Evolutionary conservation across 2,888 invertebrate genomes (phyloP), one percentile per base, ranked within the genome.

Genomic region (Melanargia galathea): DNA sequence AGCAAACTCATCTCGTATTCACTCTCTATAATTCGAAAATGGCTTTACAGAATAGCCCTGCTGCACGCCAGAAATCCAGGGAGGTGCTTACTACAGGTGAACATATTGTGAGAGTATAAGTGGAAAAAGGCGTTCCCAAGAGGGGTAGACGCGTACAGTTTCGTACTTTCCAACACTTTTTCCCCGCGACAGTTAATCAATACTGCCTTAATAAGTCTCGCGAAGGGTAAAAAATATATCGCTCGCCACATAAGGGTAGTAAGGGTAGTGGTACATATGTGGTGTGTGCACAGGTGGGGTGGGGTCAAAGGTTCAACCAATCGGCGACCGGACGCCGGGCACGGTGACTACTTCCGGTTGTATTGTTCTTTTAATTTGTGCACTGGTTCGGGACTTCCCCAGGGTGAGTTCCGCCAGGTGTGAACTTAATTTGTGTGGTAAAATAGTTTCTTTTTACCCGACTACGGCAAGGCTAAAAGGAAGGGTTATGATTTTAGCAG

Each of bases 251-350:
- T 56, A 59, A 56, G 67, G 68, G 58, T 57, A 54, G 49, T 56
- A 59, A 56, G 67, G 68, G 58, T 57, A 54, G 49, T 26, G 4
- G 24, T 67, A 70, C 68, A 66, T 70, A 60, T 40, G 16, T 2
- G 61, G 64, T 49, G 68, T 64, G 70, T 69, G 71, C 75, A 74
- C 79, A 78, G 79, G 77, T 81, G 83, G 87, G 79, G 87, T 77
- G 82, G 87, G 89, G 84, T 90, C 88, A 90, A 83, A 89, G 90
- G 90, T 89, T 70, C 75, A 77, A 73, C 89, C 90, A 90, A 89
- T 89, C 74, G 81, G 58, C 65, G 64, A 75, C 80, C 85, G 88
- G 87, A 87, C 84, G 76, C 73, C 73, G 71, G 75, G 80, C 75
- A 79, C 83, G 83, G 81, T 80, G 46, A 84, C 79, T 66, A 80